Base-by-base conservation (phyloP, 2,113 vertebrate genomes). In the Chrysochloris asiatica region DNA sequence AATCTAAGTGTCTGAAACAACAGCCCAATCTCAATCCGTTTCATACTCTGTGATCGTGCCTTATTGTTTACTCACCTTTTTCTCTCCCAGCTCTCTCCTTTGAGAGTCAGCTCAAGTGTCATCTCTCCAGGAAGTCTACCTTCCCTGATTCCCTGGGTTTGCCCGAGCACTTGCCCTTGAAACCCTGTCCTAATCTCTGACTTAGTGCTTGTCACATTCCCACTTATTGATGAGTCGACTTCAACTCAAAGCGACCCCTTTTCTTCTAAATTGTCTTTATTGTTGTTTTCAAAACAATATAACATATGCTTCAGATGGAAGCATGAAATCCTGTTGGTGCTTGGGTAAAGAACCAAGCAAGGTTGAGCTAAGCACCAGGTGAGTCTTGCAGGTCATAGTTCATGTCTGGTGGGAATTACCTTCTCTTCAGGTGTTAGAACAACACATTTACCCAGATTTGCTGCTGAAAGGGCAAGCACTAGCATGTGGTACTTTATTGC, bases 261-360 rank as follows among this genome's bases (percentile, higher is more conserved):
- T 88, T 47, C 84, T 69, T 79, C 54, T 61, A 30, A 61, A 59
- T 30, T n/a, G 72, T 93, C 73, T 79, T 83, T 52, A 47, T 56
- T 38, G 36, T 43, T 83, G 9, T 83, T 67, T 69, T 76, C 83
- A 83, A 21, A 80, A 43, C 45, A 80, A 65, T 43, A n/a, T 59
- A 63, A 92, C 21, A 41, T 54, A 86, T 79, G 33, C n/a, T 50
- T 56, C 11, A 0, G 72, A 47, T 86, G 43, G n/a, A 71, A 73
- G 47, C 45, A 36, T 22, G 30, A 3, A 71, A 69, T 50, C 38
- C 30, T 52, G 2, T 67, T 59, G 72, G 54, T 71, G 65, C 69
- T 54, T 28, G 16, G 10, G 16, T 41, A 12, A 77, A 43, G 24
- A 30, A 21, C 63, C 78, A 38, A 12, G 38, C 21, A 6, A 48